A percentile compares a stretch with the other conserved stretches of the same genome.
phyloP scores from a whole-genome alignment of 2,113 vertebrate genomes.

The Butorides virescens region DNA sequence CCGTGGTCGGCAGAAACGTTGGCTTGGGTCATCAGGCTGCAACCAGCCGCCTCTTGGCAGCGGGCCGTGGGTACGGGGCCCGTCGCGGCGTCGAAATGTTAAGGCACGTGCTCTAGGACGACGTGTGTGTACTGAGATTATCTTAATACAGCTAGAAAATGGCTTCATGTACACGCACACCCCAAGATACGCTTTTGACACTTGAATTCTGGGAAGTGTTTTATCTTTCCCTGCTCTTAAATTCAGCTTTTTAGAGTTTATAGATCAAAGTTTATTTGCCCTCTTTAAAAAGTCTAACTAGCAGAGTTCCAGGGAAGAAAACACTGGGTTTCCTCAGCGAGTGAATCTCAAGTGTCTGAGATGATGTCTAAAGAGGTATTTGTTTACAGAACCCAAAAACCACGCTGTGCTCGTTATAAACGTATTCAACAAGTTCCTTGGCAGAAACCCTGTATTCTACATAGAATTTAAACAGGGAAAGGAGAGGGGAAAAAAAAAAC shows the following conservation, averaged over 20 bases:
- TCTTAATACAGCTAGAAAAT: not conserved
- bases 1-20: fast-evolving
- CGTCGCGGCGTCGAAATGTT: fast-evolving
- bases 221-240: not conserved
- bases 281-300: not conserved
- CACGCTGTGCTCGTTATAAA: not conserved
- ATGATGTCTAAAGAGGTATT: not conserved
- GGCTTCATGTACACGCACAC: fast-evolving
- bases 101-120: fast-evolving
- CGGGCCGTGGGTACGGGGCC: fast-evolving
- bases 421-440: not conserved
- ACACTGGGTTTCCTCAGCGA: not conserved
- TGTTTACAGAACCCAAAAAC: not conserved
- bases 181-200: not conserved
- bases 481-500: not conserved
- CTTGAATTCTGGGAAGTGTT: not conserved
- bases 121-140: fast-evolving
- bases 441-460: not conserved
- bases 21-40: fast-evolving
- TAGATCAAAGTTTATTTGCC: not conserved
- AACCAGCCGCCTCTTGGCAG: not conserved
- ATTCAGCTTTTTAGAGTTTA: not conserved
- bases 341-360: not conserved
- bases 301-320: not conserved
- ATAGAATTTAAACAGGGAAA: not conserved